phyloP scores from a whole-genome alignment of 2,888 invertebrate genomes.

The Halocaridina rubra region DNA sequence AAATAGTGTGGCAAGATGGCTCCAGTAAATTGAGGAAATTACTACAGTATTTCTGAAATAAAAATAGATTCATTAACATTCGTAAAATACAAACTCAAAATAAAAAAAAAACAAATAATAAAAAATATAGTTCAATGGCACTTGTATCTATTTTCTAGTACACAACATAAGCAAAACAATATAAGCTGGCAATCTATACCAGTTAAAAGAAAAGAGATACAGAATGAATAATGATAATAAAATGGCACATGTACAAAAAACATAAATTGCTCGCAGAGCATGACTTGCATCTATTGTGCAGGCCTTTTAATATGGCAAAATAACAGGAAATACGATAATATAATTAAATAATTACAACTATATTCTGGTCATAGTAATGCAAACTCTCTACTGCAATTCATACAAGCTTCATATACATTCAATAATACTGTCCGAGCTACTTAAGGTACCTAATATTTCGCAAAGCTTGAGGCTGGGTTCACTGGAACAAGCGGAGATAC shows the following conservation, averaged over 20 bases:
- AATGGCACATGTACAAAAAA: neutral
- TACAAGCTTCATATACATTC: neutral
- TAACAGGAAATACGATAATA: neutral
- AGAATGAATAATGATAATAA: neutral
- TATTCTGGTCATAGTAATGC: neutral
- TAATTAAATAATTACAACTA: neutral
- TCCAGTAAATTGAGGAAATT: neutral
- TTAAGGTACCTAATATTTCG: too few species aligned
- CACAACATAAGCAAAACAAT: neutral
- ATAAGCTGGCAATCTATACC: slow-evolving; percentile 4
- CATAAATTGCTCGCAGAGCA: slow-evolving; percentile 24
- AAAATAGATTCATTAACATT: slow-evolving; percentile 32
- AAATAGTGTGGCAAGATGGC: too few species aligned
- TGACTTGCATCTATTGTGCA: neutral
- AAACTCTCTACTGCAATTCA: too few species aligned
- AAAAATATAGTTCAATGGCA: slow-evolving; percentile 4
- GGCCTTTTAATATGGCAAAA: neutral
- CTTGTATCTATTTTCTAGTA: slow-evolving; percentile 18
- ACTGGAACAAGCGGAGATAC: too few species aligned
- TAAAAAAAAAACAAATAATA: slow-evolving; percentile 23
- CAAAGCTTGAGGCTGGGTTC: slow-evolving; percentile 23
- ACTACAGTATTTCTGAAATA: slow-evolving; percentile 8
- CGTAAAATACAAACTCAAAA: slow-evolving; percentile 24
- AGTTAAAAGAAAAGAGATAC: neutral
- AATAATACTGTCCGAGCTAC: neutral